These are phyloP conservation scores for Stenichneumon culpator DNA, from an alignment of 2,888 invertebrate genomes.

Conservation along the genomic window DNA sequence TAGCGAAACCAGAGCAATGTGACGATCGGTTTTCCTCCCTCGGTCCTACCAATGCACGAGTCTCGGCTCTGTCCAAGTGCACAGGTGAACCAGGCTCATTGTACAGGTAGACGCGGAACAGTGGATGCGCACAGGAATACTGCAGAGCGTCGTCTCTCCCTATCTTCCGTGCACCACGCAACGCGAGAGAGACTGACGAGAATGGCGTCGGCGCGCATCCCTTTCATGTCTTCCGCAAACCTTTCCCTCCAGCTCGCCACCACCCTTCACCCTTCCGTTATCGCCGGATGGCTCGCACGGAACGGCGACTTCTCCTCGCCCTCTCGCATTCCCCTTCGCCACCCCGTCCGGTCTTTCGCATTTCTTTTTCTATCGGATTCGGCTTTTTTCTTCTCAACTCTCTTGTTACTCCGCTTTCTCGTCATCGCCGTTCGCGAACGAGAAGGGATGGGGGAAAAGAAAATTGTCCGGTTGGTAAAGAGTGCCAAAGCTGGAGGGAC, in stretches of 20 bases:
- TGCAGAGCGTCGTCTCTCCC: conserved; percentile 31
- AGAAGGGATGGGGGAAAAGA: conserved; percentile 12
- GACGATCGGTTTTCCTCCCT: too few species aligned
- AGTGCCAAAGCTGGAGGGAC: too few species aligned
- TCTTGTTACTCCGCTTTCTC: conserved; percentile 15
- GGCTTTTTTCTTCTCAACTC: conserved; percentile 63
- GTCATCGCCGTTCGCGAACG: not conserved
- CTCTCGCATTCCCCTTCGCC: conserved; percentile 29
- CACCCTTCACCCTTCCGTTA: conserved; percentile 42
- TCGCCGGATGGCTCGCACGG: conserved; percentile 34
- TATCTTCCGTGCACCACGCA: not conserved
- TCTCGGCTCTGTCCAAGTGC: conserved; percentile 41
- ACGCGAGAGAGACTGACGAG: too few species aligned
- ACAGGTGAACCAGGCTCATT: conserved; percentile 4
- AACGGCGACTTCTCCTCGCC: conserved; percentile 32
- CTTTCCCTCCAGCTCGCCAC: conserved; percentile 64
- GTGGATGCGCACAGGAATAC: conserved; percentile 24
- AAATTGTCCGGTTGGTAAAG: not conserved
- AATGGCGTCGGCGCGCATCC: conserved; percentile 73
- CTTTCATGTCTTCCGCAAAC: conserved; percentile 75
- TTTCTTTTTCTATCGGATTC: conserved; percentile 72
- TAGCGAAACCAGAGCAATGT: not conserved
- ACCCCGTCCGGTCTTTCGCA: conserved; percentile 28
- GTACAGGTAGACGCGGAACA: not conserved
- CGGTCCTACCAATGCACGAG: not conserved